phyloP scores from a whole-genome alignment of 2,888 invertebrate genomes.

The Spialia ferax region DNA sequence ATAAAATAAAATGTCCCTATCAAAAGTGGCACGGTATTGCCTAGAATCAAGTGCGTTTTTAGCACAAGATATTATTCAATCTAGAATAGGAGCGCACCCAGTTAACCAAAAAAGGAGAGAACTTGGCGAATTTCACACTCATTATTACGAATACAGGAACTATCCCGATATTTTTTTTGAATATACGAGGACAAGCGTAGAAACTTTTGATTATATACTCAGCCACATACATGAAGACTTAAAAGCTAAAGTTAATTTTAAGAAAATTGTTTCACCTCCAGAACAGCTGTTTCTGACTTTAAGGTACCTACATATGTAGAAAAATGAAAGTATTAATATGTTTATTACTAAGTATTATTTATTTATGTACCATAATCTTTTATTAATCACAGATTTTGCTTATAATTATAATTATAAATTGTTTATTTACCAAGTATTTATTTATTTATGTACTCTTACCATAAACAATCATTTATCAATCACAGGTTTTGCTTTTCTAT shows the following conservation, averaged over 20 bases:
- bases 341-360: background rate
- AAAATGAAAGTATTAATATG: background rate
- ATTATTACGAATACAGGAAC: slow-evolving; percentile 40
- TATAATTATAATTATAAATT: slow-evolving; percentile 1
- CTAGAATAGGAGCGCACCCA: slow-evolving; percentile 42
- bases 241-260: background rate
- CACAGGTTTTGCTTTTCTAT: too few species aligned
- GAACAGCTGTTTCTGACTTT: slow-evolving; percentile 2
- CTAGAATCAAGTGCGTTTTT: slow-evolving; percentile 15
- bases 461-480: too few species aligned
- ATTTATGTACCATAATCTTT: background rate
- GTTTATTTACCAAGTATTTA: background rate
- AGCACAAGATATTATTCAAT: slow-evolving; percentile 41
- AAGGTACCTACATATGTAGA: background rate
- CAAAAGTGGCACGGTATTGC: slow-evolving; percentile 19
- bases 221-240: background rate
- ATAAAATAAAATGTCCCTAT: slow-evolving; percentile 18
- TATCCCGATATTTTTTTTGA: slow-evolving; percentile 42
- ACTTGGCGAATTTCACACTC: slow-evolving; percentile 45
- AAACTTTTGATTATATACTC: slow-evolving; percentile 8
- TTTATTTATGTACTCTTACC: too few species aligned
- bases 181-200: slow-evolving; percentile 40
- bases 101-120: slow-evolving; percentile 43
- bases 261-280: background rate
- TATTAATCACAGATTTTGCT: background rate